A percentile compares a stretch with the other conserved stretches of the same genome.
Evolutionary conservation across 2,888 invertebrate genomes (phyloP).

Genomic region (Leptopilina syphax): DNA sequence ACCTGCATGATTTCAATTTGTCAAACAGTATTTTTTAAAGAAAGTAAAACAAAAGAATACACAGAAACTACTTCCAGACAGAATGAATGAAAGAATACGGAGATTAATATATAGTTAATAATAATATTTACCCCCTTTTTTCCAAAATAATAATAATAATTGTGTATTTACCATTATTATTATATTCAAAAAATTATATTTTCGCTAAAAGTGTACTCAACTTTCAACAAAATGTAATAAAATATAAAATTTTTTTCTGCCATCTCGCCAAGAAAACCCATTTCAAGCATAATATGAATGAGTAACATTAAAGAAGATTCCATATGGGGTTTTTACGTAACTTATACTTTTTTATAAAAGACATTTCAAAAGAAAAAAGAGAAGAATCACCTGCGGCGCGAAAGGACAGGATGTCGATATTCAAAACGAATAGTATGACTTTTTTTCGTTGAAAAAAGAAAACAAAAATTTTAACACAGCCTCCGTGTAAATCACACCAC

Average conservation of each 20-base stretch:
- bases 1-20: no score
- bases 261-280: neutral
- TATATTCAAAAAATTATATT: no score
- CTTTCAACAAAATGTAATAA: no score
- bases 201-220: no score
- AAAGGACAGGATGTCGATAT: slow-evolving; percentile 40
- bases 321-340: slow-evolving; percentile 15
- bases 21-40: no score
- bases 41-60: no score
- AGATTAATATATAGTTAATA: no score
- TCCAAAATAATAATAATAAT: no score
- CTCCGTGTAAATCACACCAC: slow-evolving; percentile 26
- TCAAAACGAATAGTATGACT: slow-evolving; percentile 29
- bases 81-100: no score
- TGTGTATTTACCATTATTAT: no score
- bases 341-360: slow-evolving; percentile 6
- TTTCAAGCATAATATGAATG: neutral
- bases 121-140: no score
- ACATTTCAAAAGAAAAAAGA: slow-evolving; percentile 14
- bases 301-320: slow-evolving; percentile 15
- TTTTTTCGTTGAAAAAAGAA: slow-evolving; percentile 24
- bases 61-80: no score
- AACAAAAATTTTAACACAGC: neutral
- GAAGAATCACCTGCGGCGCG: slow-evolving; percentile 34
- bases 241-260: neutral